A percentile compares a stretch with the other conserved stretches of the same genome.
Evolutionary conservation across 2,113 vertebrate genomes (phyloP).

Genomic region (Siniperca chuatsi): DNA sequence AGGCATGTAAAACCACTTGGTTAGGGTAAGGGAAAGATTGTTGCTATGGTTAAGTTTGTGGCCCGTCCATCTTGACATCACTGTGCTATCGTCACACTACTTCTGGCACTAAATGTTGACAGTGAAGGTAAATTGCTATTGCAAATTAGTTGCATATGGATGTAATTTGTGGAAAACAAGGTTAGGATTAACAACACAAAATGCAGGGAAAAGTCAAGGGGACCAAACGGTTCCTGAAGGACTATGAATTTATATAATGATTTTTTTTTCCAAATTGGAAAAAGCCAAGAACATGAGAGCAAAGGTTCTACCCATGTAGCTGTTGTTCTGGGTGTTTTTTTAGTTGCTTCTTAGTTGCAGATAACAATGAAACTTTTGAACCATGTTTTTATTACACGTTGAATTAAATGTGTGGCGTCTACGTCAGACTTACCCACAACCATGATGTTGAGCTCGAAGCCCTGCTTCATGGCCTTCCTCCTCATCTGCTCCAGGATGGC

Average conservation of each 20-base stretch:
- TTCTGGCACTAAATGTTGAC: not conserved
- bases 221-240: not conserved
- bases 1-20: not conserved
- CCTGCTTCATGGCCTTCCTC: slow-evolving; percentile 98
- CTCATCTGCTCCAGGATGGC: slow-evolving; percentile 99
- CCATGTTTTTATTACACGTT: not conserved
- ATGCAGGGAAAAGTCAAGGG: not conserved
- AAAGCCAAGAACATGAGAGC: not conserved
- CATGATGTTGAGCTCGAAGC: slow-evolving; percentile 99
- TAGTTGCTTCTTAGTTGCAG: not conserved
- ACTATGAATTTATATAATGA: not conserved
- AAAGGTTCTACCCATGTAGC: not conserved
- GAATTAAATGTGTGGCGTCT: not conserved
- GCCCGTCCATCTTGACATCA: not conserved
- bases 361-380: not conserved
- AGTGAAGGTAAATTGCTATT: not conserved
- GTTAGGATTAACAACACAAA: not conserved
- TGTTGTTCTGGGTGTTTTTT: not conserved
- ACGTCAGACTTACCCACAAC: slow-evolving; percentile 91
- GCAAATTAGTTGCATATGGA: slow-evolving; percentile 5
- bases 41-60: not conserved
- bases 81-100: not conserved
- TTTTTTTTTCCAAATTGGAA: not conserved
- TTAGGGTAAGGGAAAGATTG: not conserved
- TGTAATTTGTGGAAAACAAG: not conserved